Conservation (phyloP, 35 echinoderm and acorn worm species). For the Eucidaris tribuloides region DNA sequence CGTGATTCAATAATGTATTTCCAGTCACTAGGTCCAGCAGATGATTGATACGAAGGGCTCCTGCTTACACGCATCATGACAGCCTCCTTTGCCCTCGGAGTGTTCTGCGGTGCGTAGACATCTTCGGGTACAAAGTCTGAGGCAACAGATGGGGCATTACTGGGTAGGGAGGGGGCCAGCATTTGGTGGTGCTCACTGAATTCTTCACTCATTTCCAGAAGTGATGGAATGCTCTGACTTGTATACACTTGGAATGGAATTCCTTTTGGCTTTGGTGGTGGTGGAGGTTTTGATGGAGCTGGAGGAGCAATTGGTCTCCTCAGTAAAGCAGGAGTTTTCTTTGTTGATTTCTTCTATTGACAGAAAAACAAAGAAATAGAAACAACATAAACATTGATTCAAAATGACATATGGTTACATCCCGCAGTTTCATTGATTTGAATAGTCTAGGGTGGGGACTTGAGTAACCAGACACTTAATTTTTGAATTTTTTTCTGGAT, state of each 20-base stretch:
- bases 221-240: conserved; percentile 68
- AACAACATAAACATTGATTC: too few relatives aligned
- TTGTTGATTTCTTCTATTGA: not conserved
- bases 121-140: conserved; percentile 53
- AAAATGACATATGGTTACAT: too few relatives aligned
- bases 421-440: too few relatives aligned
- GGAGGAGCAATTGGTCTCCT: conserved; percentile 57
- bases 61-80: not conserved
- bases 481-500: too few relatives aligned
- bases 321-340: not conserved
- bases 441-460: too few relatives aligned
- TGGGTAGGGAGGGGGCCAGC: conserved; percentile 57
- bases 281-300: conserved; percentile 22
- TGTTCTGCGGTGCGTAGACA: conserved; percentile 74
- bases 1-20: conserved; percentile 73
- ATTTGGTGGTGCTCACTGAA: conserved; percentile 12
- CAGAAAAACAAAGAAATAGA: not conserved
- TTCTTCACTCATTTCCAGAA: conserved; percentile 25
- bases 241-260: not conserved
- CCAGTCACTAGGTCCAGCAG: conserved; percentile 46
- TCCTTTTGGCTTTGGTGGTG: not conserved
- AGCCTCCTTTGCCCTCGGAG: conserved; percentile 54
- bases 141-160: conserved; percentile 64
- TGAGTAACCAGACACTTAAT: too few relatives aligned
- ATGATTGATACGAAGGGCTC: not conserved